Evolutionary conservation across 2,797 vertebrate genomes (phyloP), one percentile per base, ranked within the genome.

Genomic region (Ceryle rudis): DNA sequence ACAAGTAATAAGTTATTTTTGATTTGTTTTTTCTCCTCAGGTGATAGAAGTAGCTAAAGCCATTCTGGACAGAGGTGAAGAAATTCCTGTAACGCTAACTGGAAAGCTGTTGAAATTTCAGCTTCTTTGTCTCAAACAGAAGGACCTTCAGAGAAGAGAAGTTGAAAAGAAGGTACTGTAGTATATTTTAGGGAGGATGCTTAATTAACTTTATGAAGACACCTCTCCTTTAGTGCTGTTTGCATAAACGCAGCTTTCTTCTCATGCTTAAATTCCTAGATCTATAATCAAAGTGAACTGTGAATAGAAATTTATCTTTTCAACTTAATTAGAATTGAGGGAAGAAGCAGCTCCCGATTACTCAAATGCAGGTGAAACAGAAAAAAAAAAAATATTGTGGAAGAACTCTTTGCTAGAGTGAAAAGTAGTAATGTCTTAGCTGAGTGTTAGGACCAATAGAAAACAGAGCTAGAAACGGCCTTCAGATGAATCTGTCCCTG

Each of bases 61-160:
- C 41, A 93, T 99, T 91, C 90, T 99, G 90, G 98, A 99, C 77
- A 97, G 84, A 19, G 98, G 98, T 91, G 97, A 98, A 61, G 97
- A 98, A 87, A 97, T 99, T 92, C 97, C 99, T 69, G 91, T 98
- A 89, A 98, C 99, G 13, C 94, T 99, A 75, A 97, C 98, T 97
- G 98, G 98, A 80, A 99, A 99, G 94, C 95, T 99, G 72, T 66
- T 99, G 83, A 99, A 99, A 97, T 99, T 99, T 94, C 98, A 98
- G 52, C 97, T 99, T 88, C 98, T 99, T 77, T 97, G 97, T 60
- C 96, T 99, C 69, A 99, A 99, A 97, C 74, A 96, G 55, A 97
- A 86, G 52, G 98, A 99, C 86, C 96, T 98, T 86, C 97, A 98
- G 87, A 98, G 98, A 94, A 97, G 98, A 75, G 94, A 97, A 55